These are phyloP conservation scores for Hydra vulgaris DNA, from an alignment of 30 jellyfish, hydroid and myxozoan genomes.

Conservation along the genomic window DNA sequence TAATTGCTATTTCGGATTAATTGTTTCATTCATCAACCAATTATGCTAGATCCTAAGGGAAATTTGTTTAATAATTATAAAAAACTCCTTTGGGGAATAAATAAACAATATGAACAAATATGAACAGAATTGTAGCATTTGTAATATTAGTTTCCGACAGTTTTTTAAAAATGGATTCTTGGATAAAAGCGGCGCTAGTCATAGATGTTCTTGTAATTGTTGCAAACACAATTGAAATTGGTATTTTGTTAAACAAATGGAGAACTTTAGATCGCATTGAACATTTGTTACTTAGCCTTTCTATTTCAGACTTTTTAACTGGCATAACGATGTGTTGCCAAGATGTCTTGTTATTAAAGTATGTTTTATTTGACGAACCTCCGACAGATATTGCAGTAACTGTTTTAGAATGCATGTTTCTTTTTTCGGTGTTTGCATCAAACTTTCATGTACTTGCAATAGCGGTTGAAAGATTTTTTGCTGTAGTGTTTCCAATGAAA, in stretches of 20 bases:
- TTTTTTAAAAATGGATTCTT: background rate
- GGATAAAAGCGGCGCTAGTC: slow-evolving; percentile 23
- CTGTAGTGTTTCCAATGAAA: slow-evolving; percentile 13
- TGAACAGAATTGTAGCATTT: no score
- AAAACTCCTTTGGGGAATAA: no score
- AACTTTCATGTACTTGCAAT: slow-evolving; percentile 22
- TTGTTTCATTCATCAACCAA: no score
- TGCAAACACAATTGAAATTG: slow-evolving; percentile 12
- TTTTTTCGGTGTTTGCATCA: slow-evolving; percentile 11
- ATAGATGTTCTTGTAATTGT: slow-evolving; percentile 17
- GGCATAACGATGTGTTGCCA: slow-evolving; percentile 8
- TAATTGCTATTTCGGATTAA: no score
- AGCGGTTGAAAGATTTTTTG: slow-evolving; percentile 18
- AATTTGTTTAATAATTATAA: no score
- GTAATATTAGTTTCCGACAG: no score
- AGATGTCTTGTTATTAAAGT: slow-evolving; percentile 2
- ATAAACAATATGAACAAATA: no score
- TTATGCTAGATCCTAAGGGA: no score
- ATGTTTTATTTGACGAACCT: background rate
- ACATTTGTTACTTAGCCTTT: slow-evolving; percentile 17
- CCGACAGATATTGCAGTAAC: slow-evolving; percentile 6
- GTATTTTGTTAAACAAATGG: slow-evolving; percentile 10
- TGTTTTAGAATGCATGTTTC: slow-evolving; percentile 12
- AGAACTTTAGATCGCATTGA: slow-evolving; percentile 18
- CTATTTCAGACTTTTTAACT: slow-evolving; percentile 10